A percentile compares a stretch with the other conserved stretches of the same genome.
These are phyloP conservation scores for Cariama cristata DNA, from an alignment of 2,113 vertebrate species.

Conservation along the genomic window DNA sequence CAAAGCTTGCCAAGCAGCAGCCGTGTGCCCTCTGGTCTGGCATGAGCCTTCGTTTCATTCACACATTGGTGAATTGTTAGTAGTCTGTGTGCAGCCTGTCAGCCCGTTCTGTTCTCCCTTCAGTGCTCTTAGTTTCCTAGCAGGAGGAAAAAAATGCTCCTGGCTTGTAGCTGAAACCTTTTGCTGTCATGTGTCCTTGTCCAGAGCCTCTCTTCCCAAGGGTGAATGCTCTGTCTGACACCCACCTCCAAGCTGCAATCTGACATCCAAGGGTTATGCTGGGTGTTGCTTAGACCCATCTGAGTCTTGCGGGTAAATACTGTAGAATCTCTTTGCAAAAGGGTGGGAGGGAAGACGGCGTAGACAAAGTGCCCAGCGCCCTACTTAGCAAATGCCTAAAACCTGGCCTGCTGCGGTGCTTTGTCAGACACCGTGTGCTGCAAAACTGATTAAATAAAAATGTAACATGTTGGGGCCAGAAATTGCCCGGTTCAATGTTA, in stretches of 20 bases:
- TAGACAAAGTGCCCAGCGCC: not conserved
- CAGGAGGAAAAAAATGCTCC: not conserved
- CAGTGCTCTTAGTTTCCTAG: not conserved
- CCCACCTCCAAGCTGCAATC: not conserved
- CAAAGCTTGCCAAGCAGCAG: not conserved
- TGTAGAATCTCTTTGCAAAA: not conserved
- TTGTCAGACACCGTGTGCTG: not conserved
- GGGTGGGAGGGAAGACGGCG: not conserved
- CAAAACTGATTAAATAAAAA: not conserved
- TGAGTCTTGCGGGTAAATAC: not conserved
- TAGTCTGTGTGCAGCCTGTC: not conserved
- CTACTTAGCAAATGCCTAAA: not conserved
- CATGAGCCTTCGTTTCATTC: not conserved
- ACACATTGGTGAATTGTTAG: rapidly evolving
- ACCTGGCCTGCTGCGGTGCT: rapidly evolving
- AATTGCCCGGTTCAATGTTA: not conserved
- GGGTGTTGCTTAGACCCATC: not conserved
- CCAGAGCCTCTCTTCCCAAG: not conserved
- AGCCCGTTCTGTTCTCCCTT: not conserved
- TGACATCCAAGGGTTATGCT: not conserved
- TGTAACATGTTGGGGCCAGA: not conserved
- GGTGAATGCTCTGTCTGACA: rapidly evolving
- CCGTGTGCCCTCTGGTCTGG: not conserved
- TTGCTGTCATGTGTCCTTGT: not conserved
- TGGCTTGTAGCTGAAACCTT: not conserved